Conservation (phyloP, 2,888 invertebrate species). For the Pandemis heparana region DNA sequence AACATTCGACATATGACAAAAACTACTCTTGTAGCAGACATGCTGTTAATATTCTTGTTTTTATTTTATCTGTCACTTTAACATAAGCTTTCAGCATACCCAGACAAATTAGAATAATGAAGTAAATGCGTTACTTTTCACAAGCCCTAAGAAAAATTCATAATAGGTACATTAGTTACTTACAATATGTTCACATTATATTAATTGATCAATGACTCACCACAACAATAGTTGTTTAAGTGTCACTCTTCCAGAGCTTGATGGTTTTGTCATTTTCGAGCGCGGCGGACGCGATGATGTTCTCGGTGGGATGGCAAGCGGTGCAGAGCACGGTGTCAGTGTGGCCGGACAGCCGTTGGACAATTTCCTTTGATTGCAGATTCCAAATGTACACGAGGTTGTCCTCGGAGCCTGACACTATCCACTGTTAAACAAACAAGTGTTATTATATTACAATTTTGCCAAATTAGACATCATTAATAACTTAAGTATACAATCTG, state of each 20-base stretch:
- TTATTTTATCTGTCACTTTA: too few relatives aligned
- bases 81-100: too few relatives aligned
- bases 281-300: slow-evolving; percentile 99
- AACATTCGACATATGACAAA: too few relatives aligned
- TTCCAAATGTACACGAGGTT: slow-evolving; percentile 99
- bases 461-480: neutral
- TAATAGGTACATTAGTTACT: neutral
- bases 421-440: slow-evolving; percentile 91
- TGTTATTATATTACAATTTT: neutral
- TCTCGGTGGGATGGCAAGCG: slow-evolving; percentile 99
- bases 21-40: too few relatives aligned
- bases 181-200: neutral
- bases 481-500: neutral
- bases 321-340: slow-evolving; percentile 98
- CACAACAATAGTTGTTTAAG: slow-evolving; percentile 77
- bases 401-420: slow-evolving; percentile 99
- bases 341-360: slow-evolving; percentile 98
- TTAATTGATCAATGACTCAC: slow-evolving; percentile 16
- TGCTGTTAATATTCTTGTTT: too few relatives aligned
- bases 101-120: too few relatives aligned
- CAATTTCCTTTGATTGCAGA: slow-evolving; percentile 99
- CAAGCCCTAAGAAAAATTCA: too few relatives aligned
- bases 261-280: slow-evolving; percentile 99
- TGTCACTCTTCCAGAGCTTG: slow-evolving; percentile 99
- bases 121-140: too few relatives aligned